phyloP scores from a whole-genome alignment of 2,888 invertebrate species.

The Drosophila anceps region DNA sequence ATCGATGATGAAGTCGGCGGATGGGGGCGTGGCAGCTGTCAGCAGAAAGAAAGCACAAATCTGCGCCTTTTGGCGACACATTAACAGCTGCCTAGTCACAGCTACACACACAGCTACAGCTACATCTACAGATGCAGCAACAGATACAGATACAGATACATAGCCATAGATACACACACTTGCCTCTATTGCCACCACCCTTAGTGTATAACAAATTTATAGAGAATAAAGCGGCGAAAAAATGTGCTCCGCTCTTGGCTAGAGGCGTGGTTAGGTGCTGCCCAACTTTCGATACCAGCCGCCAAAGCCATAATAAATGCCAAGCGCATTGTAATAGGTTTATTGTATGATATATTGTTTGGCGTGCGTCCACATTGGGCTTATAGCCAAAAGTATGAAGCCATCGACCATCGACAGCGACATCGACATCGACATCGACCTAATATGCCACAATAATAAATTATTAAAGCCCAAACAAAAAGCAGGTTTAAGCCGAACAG shows the following conservation, averaged over 20 bases:
- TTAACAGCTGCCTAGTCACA: conserved; percentile 54
- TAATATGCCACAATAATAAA: conserved; percentile 48
- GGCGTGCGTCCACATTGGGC: conserved; percentile 34
- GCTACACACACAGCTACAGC: not conserved
- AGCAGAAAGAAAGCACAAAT: conserved; percentile 37
- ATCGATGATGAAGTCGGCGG: not conserved
- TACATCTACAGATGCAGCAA: not conserved
- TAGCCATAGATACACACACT: conserved; percentile 22
- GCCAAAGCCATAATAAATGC: conserved; percentile 36
- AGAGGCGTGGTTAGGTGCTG: conserved; percentile 25
- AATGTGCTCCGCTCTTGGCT: conserved; percentile 17
- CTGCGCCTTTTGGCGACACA: conserved; percentile 41
- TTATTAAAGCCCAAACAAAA: conserved; percentile 41
- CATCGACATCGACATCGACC: conserved; percentile 13
- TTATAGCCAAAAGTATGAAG: conserved; percentile 43
- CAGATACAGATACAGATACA: conserved; percentile 20
- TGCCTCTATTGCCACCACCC: not conserved
- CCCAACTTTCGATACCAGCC: conserved; percentile 12
- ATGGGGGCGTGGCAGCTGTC: conserved; percentile 28
- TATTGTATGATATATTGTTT: conserved; percentile 75
- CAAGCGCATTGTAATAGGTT: conserved; percentile 65
- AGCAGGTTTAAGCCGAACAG: conserved; percentile 20
- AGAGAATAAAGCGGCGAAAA: conserved; percentile 13
- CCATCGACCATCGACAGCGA: conserved; percentile 25
- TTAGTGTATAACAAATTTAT: not conserved